Conservation (phyloP, 1,140 invertebrate genomes). For the Lamellibrachia luymesi region DNA sequence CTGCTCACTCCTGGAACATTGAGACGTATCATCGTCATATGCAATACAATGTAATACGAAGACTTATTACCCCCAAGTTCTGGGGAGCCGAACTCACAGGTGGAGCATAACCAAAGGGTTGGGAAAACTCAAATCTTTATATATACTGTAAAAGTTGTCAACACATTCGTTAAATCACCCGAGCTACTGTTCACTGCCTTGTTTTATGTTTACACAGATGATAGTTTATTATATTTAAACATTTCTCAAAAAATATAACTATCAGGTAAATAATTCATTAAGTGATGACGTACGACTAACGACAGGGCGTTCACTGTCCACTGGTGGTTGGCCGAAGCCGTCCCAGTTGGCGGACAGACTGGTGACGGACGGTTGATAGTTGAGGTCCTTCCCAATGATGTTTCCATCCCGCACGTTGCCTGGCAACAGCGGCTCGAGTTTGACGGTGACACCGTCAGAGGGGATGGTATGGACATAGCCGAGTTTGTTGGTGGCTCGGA, state of each 20-base stretch:
- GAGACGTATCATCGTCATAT: no score
- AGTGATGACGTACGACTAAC: not conserved
- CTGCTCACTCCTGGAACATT: constrained; percentile 2
- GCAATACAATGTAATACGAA: no score
- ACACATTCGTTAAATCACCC: no score
- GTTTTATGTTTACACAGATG: no score
- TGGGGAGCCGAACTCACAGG: no score
- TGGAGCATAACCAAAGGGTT: no score
- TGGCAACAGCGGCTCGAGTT: constrained; percentile 37
- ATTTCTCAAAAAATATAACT: not conserved
- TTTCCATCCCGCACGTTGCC: constrained; percentile 40
- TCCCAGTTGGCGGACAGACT: constrained; percentile 40
- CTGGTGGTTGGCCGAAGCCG: constrained; percentile 34
- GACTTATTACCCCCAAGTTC: no score
- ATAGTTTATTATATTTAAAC: no score
- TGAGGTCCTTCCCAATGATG: constrained; percentile 36
- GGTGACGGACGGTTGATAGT: constrained; percentile 28
- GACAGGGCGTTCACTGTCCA: not conserved
- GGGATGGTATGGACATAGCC: constrained; percentile 33
- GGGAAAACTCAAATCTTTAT: no score
- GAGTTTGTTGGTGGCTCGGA: constrained; percentile 37
- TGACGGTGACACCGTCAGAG: constrained; percentile 40
- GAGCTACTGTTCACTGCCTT: no score
- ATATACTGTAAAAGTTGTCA: no score
- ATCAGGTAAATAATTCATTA: not conserved